Conservation (phyloP, 2,797 vertebrate genomes). For the Mus caroli region DNA sequence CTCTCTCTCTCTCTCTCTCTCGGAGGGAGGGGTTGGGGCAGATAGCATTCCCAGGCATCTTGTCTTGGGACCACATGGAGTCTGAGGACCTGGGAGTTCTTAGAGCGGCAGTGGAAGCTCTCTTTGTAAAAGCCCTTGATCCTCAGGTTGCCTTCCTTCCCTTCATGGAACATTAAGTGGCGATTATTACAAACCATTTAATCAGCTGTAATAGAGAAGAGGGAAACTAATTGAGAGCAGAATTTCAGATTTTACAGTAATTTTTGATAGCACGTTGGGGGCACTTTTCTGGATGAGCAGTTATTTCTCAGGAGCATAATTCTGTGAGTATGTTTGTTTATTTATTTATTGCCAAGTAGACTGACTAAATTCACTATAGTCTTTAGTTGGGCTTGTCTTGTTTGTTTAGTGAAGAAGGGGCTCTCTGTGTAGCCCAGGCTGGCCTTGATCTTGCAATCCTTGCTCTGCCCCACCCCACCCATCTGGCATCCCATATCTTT, state of each 20-base stretch:
- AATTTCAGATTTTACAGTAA: conserved; percentile 27
- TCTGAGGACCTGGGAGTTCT: not conserved
- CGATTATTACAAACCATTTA: not conserved
- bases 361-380: not conserved
- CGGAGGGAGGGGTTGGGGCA: not conserved
- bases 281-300: not conserved
- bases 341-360: not conserved
- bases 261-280: not conserved
- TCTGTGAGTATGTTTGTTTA: not conserved
- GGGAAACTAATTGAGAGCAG: not conserved
- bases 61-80: not conserved
- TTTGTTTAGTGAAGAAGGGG: not conserved
- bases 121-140: not conserved
- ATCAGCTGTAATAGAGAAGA: conserved; percentile 28
- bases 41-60: not conserved
- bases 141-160: not conserved
- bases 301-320: not conserved
- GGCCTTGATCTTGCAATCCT: not conserved
- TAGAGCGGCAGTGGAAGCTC: not conserved
- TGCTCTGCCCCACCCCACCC: not conserved
- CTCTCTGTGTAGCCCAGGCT: not conserved
- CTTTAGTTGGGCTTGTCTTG: not conserved
- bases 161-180: not conserved
- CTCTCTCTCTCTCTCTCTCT: no score
- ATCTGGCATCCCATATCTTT: not conserved